Conservation (phyloP, 2,797 vertebrate species). For the Lacerta bilineata region DNA sequence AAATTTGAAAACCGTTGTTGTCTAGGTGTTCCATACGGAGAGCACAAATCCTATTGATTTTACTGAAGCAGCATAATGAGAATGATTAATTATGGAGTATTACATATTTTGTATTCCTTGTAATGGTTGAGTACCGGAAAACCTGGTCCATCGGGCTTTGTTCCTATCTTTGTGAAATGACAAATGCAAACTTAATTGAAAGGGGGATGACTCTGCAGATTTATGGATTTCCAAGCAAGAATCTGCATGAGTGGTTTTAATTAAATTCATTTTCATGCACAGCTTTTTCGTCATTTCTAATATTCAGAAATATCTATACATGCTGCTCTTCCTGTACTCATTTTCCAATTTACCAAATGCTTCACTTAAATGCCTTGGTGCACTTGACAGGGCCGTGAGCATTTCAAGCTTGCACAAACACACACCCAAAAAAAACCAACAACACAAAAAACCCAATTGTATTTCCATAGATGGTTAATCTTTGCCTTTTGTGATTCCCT, state of each 20-base stretch:
- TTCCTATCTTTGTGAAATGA: constrained; percentile 61
- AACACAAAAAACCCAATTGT: too few species aligned
- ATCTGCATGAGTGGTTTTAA: constrained; percentile 70
- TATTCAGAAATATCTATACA: constrained; percentile 47
- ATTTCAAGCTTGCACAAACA: neutral
- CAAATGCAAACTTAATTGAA: constrained; percentile 68
- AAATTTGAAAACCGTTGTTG: neutral
- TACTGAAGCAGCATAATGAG: neutral
- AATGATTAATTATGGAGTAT: constrained; percentile 15
- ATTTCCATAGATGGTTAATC: constrained; percentile 18
- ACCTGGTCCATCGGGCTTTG: constrained; percentile 40
- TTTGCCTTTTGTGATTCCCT: neutral
- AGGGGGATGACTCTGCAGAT: constrained; percentile 66
- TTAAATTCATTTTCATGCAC: constrained; percentile 64
- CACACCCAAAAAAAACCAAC: too few species aligned
- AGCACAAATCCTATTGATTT: neutral
- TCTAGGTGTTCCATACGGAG: constrained; percentile 19
- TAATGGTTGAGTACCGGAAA: constrained; percentile 34
- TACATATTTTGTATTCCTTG: neutral
- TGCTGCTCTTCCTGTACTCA: constrained; percentile 45
- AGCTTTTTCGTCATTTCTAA: constrained; percentile 59
- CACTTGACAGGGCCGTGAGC: neutral
- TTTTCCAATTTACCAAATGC: constrained; percentile 49
- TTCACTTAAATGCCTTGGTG: constrained; percentile 46
- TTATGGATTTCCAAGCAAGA: constrained; percentile 60